Conservation (phyloP, 1,140 invertebrate genomes). For the Popillia japonica region DNA sequence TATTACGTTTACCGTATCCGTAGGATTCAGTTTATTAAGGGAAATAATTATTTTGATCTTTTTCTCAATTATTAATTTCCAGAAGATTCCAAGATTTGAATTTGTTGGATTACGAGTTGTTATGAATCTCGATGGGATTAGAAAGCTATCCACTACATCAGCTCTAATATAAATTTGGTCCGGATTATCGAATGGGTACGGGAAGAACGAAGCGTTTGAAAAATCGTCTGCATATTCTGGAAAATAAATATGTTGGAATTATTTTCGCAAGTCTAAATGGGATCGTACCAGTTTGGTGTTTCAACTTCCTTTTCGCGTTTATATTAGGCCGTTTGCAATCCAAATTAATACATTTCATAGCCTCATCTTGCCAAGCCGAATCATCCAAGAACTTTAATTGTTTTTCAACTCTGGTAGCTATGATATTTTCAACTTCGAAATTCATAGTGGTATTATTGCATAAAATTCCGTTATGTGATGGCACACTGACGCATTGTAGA, state of each 20-base stretch:
- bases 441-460: slow-evolving; percentile 49
- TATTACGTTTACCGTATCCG: slow-evolving; percentile 48
- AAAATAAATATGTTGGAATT: not conserved
- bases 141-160: slow-evolving; percentile 71
- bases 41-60: slow-evolving; percentile 65
- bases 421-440: slow-evolving; percentile 36
- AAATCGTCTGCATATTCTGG: not conserved
- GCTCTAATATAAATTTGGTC: slow-evolving; percentile 69
- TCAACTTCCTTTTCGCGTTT: slow-evolving; percentile 41
- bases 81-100: slow-evolving; percentile 66
- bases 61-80: slow-evolving; percentile 69
- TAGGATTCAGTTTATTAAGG: slow-evolving; percentile 52
- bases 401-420: slow-evolving; percentile 40
- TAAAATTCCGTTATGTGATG: slow-evolving; percentile 50
- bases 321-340: slow-evolving; percentile 47
- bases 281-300: not conserved
- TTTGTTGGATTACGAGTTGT: slow-evolving; percentile 65
- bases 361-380: slow-evolving; percentile 50
- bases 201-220: slow-evolving; percentile 35
- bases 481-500: slow-evolving; percentile 51
- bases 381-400: slow-evolving; percentile 50
- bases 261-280: not conserved
- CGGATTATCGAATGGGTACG: slow-evolving; percentile 37
- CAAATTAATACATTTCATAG: slow-evolving; percentile 46
- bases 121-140: slow-evolving; percentile 56